Base-by-base conservation (phyloP, 2,113 vertebrate genomes). In the Brachyhypopomus gauderio region DNA sequence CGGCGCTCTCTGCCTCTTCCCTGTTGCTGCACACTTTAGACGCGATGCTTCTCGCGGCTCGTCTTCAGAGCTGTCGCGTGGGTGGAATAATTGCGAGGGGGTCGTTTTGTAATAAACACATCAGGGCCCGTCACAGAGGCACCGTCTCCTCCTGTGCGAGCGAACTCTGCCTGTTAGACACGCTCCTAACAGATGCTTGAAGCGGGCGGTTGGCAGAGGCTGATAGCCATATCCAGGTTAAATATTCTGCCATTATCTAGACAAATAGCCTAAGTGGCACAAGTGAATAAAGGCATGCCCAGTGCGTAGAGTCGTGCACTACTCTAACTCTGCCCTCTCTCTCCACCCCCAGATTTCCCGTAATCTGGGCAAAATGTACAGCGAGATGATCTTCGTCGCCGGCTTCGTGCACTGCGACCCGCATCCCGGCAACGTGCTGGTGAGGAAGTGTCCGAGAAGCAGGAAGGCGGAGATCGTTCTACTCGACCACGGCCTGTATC, bases 381-480 rank as follows among this genome's bases (percentile, higher is more conserved):
- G 98, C 0, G 98, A 99, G 88, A 99, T 99, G 98, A 97, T 99
- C 85, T 99, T 99, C 56, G 94, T 98, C 84, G 94, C 97, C 0
- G 97, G 98, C 67, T 99, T 99, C 7, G 96, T 99, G 77, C 98
- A 99, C 91, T 99, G 98, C 56, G 98, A 99, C 83, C 98, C 97
- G 0, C 98, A 99, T 86, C 98, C 98, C 0, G 97, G 98, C 72
- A 99, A 99, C 0, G 95, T 99, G 77, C 80, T 99, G 78, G 97
- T 99, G 78, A 92, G 93, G 85, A 97, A 95, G 81, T 92, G 90
- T 80, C 92, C 93, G 0, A 79, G 19, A 63, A 95, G 92, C 17
- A 92, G 91, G 20, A 95, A 92, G 86, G 92, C 92, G 0, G 93
- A 99, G 90, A 94, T 99, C 30, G 89, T 97, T 74, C 94, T 99